Evolutionary conservation across 35 echinoderm and acorn worm genomes (phyloP), one percentile per base, ranked within the genome.

Genomic region (Ophioderma brevispina): DNA sequence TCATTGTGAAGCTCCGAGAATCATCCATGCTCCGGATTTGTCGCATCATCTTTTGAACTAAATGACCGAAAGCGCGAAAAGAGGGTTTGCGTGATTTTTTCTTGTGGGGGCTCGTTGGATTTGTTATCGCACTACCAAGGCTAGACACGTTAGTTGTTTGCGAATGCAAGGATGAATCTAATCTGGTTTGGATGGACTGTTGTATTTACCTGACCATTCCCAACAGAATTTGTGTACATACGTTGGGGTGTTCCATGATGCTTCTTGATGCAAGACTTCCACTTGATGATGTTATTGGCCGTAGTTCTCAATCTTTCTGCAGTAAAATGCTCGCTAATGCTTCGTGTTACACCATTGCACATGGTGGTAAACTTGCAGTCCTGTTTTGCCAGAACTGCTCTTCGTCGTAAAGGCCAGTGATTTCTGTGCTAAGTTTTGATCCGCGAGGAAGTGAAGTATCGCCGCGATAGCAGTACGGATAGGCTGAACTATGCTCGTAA

Each of bases 21-120:
- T 96, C 95, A 36, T 97, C 92, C 92, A 94, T 89, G 40, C 81
- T 92, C 38, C 90, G 80, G 1, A 91, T 94, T 38, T 98, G 96
- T n/a, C 87, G 39, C 35, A 93, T 88, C 92, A 98, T 94, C 42
- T 92, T 94, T 75, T 94, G 89, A 23, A 98, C 90, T 15, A 98
- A 89, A 32, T 80, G 75, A 80, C 89, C 92, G 78, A 98, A 98
- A 25, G 82, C 92, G 49, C 86, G 93, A 40, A 94, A 87, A 23
- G 96, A 98, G 0, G 92, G 96, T 59, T 97, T 98, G 39, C 78
- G 89, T 8, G 91, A 79, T 70, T 89, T 87, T 64, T 98, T 94
- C 36, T 95, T 95, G 8, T 55, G 35, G 36, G 86, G 92, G 14
- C 85, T 84, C 6, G 77, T 23, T 17, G 80, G 36, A 55, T 63